Evolutionary conservation across 1,140 invertebrate species (phyloP), one percentile per base, ranked within the genome.

Genomic region (Formica selysi): DNA sequence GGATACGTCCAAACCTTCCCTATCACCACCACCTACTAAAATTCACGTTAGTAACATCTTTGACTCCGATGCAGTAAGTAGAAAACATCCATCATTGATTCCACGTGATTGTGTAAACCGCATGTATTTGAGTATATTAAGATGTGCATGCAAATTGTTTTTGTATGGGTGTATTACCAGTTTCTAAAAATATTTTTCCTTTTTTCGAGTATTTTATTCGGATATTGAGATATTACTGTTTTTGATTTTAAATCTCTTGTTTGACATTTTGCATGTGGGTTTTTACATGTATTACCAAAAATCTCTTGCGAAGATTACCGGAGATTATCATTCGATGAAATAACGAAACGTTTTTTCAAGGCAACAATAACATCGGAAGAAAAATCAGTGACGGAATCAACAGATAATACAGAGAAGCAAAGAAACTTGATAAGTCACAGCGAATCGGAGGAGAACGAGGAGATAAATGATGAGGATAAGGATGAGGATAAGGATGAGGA

Each of bases 11-110:
- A 93, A 92, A 85, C 90, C 90, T 22, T 92, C 90, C 70, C 85
- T 88, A 10, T 95, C 94, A 41, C 93, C 94, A 74, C 91, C 93
- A 38, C 92, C 94, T 5, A 94, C 91, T n/a, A 93, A 91, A 92
- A 94, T 95, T 87, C 88, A 88, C 64, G 76, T 94, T 85, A 90
- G 86, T 86, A 90, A 87, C 48, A 85, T 59, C 61, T 81, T 68
- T 68, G 92, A 92, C 87, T 86, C 92, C 54, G 91, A 94, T 32
- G 65, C 79, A 79, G 92, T 93, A 87, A 94, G 92, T 90, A 29
- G 36, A 67, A 76, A 19, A 19, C 19, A 54, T 64, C 3, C 22
- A 11, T 87, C n/a, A 41, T 57, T 76, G 7, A 13, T 32, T 70
- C 48, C 29, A 51, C 3, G 19, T 3, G 16, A 61, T 36, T n/a